These are phyloP conservation scores for Aphelinus atriplicis DNA, from an alignment of 1,140 invertebrate genomes.

Conservation along the genomic window DNA sequence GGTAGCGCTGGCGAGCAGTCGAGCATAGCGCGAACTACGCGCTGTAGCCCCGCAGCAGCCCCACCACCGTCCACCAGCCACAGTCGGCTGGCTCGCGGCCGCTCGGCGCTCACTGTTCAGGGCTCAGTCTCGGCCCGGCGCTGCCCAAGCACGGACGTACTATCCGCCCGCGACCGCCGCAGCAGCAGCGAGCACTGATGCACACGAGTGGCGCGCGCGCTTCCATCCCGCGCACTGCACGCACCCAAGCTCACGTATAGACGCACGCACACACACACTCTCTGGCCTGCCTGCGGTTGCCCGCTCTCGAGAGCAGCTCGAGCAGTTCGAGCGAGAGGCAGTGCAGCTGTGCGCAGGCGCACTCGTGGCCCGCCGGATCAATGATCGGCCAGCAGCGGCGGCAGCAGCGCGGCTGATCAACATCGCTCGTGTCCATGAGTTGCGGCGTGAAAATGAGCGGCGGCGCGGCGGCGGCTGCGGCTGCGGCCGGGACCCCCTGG, in stretches of 20 bases:
- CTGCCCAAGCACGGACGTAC: conserved; percentile 38
- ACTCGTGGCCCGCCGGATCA: neutral
- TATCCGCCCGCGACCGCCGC: neutral
- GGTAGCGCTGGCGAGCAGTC: neutral
- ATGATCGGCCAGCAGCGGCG: neutral
- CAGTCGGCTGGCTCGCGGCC: conserved; percentile 20
- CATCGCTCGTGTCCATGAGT: no score
- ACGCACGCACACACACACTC: neutral
- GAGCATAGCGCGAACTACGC: neutral
- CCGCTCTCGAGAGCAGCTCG: no score
- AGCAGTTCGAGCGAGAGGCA: neutral
- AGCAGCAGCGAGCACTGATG: conserved; percentile 5
- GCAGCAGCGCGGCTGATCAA: neutral
- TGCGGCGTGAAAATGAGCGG: neutral
- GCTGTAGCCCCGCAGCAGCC: no score
- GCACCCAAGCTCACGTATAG: neutral
- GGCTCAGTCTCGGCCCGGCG: conserved; percentile 60
- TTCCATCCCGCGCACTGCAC: conserved; percentile 8
- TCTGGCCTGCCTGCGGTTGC: no score
- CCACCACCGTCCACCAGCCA: neutral
- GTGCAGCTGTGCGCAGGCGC: neutral
- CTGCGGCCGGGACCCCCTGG: neutral
- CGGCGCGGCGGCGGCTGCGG: neutral
- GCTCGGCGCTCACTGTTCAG: conserved; percentile 49
- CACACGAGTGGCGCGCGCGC: conserved; percentile 22